Percentiles rank a stretch among this genome's conserved stretches.
These are phyloP conservation scores for Nasonovia ribisnigri DNA, from an alignment of 2,888 invertebrate species.

Conservation along the genomic window DNA sequence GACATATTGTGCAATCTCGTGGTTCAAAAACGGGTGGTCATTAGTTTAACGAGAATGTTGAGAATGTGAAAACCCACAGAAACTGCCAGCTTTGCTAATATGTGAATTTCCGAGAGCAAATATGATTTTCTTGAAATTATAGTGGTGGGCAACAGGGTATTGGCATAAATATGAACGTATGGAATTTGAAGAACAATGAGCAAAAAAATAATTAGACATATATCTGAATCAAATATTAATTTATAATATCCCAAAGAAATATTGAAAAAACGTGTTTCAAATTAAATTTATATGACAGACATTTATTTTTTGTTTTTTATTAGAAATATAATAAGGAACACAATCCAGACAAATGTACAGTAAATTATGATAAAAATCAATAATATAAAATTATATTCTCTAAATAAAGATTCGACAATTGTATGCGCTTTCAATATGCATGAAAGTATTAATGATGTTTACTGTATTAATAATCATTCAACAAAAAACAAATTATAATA, in stretches of 20 bases:
- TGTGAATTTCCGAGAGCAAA: not conserved
- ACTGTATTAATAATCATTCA: not conserved
- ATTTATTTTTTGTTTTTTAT: not conserved
- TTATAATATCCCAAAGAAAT: not conserved
- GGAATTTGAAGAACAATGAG: not conserved
- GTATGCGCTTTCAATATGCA: not conserved
- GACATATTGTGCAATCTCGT: slow-evolving; percentile 39
- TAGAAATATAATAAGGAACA: not conserved
- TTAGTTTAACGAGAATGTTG: slow-evolving; percentile 56
- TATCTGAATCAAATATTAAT: not conserved
- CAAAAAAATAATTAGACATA: not conserved
- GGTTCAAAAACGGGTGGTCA: slow-evolving; percentile 34
- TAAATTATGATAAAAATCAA: not conserved
- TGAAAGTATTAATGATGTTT: not conserved
- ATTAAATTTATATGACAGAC: not conserved
- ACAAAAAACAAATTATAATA: not conserved
- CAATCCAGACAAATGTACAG: not conserved
- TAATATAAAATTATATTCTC: too few relatives aligned
- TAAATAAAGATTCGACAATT: not conserved
- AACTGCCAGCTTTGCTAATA: slow-evolving; percentile 12
- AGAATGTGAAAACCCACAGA: slow-evolving; percentile 27
- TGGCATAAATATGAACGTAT: not conserved
- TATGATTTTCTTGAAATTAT: not conserved
- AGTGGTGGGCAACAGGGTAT: not conserved
- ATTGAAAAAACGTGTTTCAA: not conserved